Conservation (phyloP, 2,113 vertebrate species). For the Pelodiscus sinensis region DNA sequence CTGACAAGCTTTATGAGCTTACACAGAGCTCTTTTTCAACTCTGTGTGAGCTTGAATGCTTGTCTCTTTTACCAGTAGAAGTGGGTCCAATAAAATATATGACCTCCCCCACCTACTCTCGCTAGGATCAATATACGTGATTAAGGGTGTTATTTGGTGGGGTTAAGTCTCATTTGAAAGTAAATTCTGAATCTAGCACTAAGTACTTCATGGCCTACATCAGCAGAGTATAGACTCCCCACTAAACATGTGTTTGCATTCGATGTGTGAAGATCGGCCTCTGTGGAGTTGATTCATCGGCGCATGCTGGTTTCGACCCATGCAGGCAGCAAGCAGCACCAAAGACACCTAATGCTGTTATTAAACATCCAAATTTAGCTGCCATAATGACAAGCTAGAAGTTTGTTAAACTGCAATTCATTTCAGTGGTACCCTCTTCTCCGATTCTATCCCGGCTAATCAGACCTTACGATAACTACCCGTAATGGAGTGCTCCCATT, state of each 20-base stretch:
- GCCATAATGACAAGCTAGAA: fast-evolving
- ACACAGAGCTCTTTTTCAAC: not conserved
- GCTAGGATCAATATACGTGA: not conserved
- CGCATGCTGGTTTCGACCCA: fast-evolving
- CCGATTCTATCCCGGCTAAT: too few relatives aligned
- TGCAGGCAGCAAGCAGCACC: not conserved
- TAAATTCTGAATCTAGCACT: not conserved
- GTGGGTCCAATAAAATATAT: not conserved
- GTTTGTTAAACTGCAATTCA: not conserved
- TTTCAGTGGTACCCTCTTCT: not conserved
- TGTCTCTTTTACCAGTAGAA: not conserved
- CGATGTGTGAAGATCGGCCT: not conserved
- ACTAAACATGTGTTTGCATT: not conserved
- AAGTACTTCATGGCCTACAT: not conserved
- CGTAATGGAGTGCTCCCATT: fast-evolving
- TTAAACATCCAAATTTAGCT: fast-evolving
- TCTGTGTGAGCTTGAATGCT: not conserved
- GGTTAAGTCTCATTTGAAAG: not conserved
- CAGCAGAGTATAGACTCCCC: not conserved
- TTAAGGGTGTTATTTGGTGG: not conserved
- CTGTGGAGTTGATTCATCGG: not conserved
- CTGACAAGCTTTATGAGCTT: not conserved
- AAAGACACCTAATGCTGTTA: fast-evolving
- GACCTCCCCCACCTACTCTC: not conserved
- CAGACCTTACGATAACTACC: fast-evolving